These are phyloP conservation scores for Drosophila grimshawi DNA, from an alignment of 1,140 invertebrate genomes.

Conservation along the genomic window DNA sequence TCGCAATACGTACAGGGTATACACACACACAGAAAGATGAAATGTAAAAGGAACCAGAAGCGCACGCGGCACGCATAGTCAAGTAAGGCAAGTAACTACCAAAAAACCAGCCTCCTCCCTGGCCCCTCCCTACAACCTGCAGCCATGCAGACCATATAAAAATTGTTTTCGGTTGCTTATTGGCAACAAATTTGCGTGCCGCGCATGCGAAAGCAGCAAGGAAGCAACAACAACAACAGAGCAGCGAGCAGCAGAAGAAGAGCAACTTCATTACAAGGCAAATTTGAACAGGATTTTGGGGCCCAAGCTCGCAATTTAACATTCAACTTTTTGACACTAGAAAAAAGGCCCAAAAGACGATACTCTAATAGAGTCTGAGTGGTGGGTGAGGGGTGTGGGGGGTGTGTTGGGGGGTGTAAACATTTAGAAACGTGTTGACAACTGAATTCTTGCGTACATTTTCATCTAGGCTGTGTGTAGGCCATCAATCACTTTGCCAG, in stretches of 20 bases:
- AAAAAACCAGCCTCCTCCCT: not conserved
- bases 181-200: constrained; percentile 77
- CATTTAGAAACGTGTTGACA: constrained; percentile 52
- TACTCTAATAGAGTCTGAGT: constrained; percentile 31
- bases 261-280: constrained; percentile 40
- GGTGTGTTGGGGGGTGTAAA: not conserved
- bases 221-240: no score
- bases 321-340: not conserved
- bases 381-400: no score
- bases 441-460: constrained; percentile 52
- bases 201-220: constrained; percentile 56
- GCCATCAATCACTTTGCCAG: constrained; percentile 63
- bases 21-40: constrained; percentile 6
- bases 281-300: constrained; percentile 39
- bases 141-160: constrained; percentile 55
- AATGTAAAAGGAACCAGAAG: constrained; percentile 44
- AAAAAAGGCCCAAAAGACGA: constrained; percentile 1
- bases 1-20: constrained; percentile 4
- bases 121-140: not conserved
- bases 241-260: not conserved
- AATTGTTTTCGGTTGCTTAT: constrained; percentile 76
- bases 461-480: not conserved
- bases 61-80: constrained; percentile 70
- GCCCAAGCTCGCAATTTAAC: not conserved
- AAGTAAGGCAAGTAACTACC: constrained; percentile 27